These are phyloP conservation scores for Athripsodes cinereus DNA, from an alignment of 2,888 invertebrate genomes.

Conservation along the genomic window DNA sequence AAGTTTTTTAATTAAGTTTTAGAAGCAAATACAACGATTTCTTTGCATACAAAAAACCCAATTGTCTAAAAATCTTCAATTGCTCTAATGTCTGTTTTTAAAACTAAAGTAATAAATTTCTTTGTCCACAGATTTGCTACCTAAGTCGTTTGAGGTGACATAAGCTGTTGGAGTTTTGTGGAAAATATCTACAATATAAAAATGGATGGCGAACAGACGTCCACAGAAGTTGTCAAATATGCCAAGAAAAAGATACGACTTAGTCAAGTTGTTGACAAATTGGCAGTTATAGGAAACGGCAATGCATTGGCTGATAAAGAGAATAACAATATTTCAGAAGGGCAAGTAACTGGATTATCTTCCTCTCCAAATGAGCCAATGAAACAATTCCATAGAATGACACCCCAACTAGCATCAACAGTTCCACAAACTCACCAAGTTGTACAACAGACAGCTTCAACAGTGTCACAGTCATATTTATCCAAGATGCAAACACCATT, in stretches of 20 bases:
- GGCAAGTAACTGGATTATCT: background rate
- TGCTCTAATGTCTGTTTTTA: too few relatives aligned
- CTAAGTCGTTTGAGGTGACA: too few relatives aligned
- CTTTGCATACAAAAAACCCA: too few relatives aligned
- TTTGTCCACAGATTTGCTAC: too few relatives aligned
- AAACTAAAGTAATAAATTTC: too few relatives aligned
- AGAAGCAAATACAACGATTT: too few relatives aligned
- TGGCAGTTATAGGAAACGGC: constrained; percentile 14
- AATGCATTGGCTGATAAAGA: constrained; percentile 5
- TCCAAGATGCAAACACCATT: background rate
- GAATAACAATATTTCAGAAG: constrained; percentile 15
- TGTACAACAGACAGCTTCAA: background rate
- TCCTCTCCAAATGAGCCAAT: background rate
- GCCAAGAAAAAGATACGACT: constrained; percentile 17
- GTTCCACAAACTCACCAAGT: constrained; percentile 5
- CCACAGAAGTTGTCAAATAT: background rate
- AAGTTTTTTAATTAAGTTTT: too few relatives aligned
- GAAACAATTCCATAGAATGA: background rate
- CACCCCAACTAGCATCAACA: constrained; percentile 9
- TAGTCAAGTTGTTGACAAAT: constrained; percentile 20
- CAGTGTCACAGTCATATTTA: background rate
- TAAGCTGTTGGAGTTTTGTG: too few relatives aligned
- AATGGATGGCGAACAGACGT: constrained; percentile 7
- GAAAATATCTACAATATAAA: background rate
- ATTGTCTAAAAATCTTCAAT: too few relatives aligned